Percentiles rank a stretch among this genome's conserved stretches.
phyloP scores from a whole-genome alignment of 1,140 invertebrate genomes.

The Varroa destructor region DNA sequence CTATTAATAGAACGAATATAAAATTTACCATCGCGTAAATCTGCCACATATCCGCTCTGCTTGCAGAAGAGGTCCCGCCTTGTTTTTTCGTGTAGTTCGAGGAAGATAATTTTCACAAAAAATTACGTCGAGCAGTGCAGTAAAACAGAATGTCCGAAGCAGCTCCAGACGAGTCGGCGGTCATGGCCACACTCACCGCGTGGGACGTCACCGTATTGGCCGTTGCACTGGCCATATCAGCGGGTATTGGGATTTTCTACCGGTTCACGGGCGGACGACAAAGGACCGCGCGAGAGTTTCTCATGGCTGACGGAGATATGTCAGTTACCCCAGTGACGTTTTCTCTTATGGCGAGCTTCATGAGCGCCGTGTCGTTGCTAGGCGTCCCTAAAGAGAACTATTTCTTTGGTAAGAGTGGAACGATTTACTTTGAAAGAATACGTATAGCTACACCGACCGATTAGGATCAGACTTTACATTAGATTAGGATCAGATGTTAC shows the following conservation, averaged over 20 bases:
- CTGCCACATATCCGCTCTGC: no score
- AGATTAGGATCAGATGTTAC: no score
- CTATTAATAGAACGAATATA: no score
- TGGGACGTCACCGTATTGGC: slow-evolving; percentile 1
- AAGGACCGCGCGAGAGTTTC: slow-evolving; percentile 69
- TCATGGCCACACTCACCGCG: neutral
- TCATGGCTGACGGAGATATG: slow-evolving; percentile 64
- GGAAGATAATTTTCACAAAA: neutral
- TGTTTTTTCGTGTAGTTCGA: no score
- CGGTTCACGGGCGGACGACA: slow-evolving; percentile 71
- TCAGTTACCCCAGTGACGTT: slow-evolving; percentile 61
- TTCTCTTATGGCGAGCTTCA: slow-evolving; percentile 80
- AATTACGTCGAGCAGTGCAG: neutral
- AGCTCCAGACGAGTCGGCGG: neutral
- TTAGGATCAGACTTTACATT: no score
- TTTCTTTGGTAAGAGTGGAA: slow-evolving; percentile 47
- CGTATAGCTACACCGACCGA: no score
- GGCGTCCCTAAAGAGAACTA: slow-evolving; percentile 77
- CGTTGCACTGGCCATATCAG: slow-evolving; percentile 46
- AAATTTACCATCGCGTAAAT: no score
- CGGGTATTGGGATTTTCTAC: slow-evolving; percentile 63
- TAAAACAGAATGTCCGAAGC: no score
- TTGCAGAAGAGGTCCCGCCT: no score
- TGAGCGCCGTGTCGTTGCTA: slow-evolving; percentile 82
- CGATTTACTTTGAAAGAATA: no score